Evolutionary conservation across 2,797 vertebrate species (phyloP), one percentile per base, ranked within the genome.

Genomic region (Peromyscus eremicus): DNA sequence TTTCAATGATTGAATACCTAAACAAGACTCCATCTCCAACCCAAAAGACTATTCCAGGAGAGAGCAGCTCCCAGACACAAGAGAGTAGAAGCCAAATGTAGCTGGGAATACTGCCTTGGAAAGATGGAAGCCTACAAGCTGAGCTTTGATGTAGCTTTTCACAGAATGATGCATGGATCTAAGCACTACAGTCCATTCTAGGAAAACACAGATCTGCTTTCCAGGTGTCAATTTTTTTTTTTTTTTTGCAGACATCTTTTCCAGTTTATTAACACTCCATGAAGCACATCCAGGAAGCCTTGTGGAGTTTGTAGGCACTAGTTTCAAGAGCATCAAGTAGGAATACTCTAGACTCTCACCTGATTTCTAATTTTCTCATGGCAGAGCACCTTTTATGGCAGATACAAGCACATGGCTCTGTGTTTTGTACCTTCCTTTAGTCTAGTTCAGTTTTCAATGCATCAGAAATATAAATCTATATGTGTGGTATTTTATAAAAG

Each of bases 371-470:
- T 92, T 87, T 94, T 87, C 68, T 84, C 83, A 81, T 81, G 66
- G 49, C 46, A 88, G 55, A 77, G 37, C 11, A 19, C 32, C 76
- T 85, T 83, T 71, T 68, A 62, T 29, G 10, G 17, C 52, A 81
- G 62, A 40, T 92, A 71, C 2, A n/a, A 76, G 34, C 79, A 37
- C 57, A 52, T 29, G 89, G 40, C 34, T 71, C 23, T 57, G 10
- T 3, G 9, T 66, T 90, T 92, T 92, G 64, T 17, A 87, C 34
- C 52, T 91, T 55, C 89, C 64, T 94, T 92, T 91, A 87, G 49
- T 68, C 6, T 27, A 37, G 11, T 10, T 92, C 40, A 62, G 37
- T 76, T 94, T 92, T 83, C 64, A 73, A 37, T 92, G 40, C 46
- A 32, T 57, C 57, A 7, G 95, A 91, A 94, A 79, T 7, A 81